Evolutionary conservation across 2,888 invertebrate species (phyloP), one percentile per base, ranked within the genome.

Genomic region (Tyria jacobaeae): DNA sequence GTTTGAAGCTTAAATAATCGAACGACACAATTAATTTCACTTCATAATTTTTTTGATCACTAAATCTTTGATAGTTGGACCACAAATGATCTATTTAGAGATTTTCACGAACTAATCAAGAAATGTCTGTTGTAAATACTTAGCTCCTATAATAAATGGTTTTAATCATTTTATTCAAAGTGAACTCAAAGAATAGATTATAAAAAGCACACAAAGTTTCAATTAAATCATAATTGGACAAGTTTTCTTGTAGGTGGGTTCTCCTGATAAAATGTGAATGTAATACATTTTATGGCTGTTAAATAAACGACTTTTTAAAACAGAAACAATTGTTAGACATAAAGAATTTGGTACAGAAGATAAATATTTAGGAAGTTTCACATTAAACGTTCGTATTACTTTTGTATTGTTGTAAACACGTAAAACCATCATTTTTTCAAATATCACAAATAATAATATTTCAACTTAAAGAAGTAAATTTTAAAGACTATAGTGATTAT

Each of bases 11-110:
- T 70, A 77, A 66, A 70, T 72, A 68, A 77, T 76, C 79, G 68
- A 65, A 70, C 63, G 76, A 75, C 71, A 70, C 60, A 80, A 82
- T 76, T 78, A 78, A 82, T 83, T 82, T 80, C n/a, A 68, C 68
- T 69, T 68, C 64, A 77, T 75, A 73, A 74, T 74, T 72, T 77
- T 74, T 74, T 78, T 78, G 65, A 73, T 69, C 71, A 58, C 57
- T 58, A 64, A 69, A 74, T 74, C 71, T 74, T 64, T 60, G 62
- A 68, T 68, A 68, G 61, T 65, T 62, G 50, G 47, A 54, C 51
- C 60, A 62, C 55, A 24, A 59, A 57, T 70, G 56, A 35, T 35
- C 44, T 66, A n/a, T n/a, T 68, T 62, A 57, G 31, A 39, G 15
- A 54, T 41, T 27, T 25, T 53, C 0, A 5, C 12, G 9, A 17